Conservation (phyloP, 1,140 invertebrate genomes). For the Elysia chlorotica region DNA sequence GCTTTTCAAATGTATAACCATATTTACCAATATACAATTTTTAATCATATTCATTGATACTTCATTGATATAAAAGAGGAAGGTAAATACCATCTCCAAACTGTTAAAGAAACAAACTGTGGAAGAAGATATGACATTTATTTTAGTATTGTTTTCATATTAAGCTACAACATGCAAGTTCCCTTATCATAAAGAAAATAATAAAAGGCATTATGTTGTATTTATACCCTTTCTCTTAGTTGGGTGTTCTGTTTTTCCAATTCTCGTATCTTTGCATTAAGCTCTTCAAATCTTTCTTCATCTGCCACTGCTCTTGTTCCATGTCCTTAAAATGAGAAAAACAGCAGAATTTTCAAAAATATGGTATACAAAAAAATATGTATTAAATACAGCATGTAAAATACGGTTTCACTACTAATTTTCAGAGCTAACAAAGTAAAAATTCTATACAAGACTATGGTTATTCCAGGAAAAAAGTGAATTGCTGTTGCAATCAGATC, state of each 20-base stretch:
- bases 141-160: not conserved
- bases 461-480: too few species aligned
- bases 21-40: not conserved
- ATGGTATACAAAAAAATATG: not conserved
- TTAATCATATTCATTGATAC: not conserved
- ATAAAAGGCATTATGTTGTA: too few species aligned
- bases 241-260: conserved; percentile 61
- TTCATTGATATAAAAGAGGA: not conserved
- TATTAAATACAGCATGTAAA: too few species aligned
- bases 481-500: too few species aligned
- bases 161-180: not conserved
- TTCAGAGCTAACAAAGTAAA: too few species aligned
- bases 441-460: too few species aligned
- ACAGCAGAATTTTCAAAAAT: not conserved
- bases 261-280: conserved; percentile 57
- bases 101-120: too few species aligned
- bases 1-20: too few species aligned
- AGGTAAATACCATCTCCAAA: too few species aligned
- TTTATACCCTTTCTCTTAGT: conserved; percentile 63
- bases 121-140: not conserved
- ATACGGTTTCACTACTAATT: too few species aligned
- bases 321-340: conserved; percentile 33
- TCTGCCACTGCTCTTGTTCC: conserved; percentile 57
- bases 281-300: conserved; percentile 61
- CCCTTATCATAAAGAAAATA: too few species aligned